Evolutionary conservation across 2,113 vertebrate species (phyloP).

Genomic region (Siniperca knerii): DNA sequence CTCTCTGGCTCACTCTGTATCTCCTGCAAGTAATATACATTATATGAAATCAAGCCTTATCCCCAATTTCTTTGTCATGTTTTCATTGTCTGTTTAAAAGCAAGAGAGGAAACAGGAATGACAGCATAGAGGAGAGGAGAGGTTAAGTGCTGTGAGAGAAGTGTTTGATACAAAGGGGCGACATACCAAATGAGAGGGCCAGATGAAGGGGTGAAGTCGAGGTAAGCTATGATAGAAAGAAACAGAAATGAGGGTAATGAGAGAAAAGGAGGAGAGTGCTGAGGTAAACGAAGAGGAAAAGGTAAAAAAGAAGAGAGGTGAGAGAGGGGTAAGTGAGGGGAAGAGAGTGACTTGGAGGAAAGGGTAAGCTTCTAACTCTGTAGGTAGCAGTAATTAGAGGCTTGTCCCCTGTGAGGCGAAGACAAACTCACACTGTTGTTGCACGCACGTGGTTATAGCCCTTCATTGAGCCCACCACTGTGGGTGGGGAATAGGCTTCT

Average conservation of each 20-base stretch:
- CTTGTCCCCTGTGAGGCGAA: conserved; percentile 63
- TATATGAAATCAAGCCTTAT: not conserved
- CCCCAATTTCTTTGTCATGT: not conserved
- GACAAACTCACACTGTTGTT: conserved; percentile 54
- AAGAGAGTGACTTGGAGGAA: conserved; percentile 58
- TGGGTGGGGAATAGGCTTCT: conserved; percentile 48
- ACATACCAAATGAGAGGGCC: not conserved
- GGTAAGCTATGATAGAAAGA: conserved; percentile 28
- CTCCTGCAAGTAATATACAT: not conserved
- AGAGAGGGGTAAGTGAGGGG: conserved; percentile 47
- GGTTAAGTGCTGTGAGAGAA: conserved; percentile 50
- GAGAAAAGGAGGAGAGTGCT: conserved; percentile 4
- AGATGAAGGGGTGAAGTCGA: conserved; percentile 38
- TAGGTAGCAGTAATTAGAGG: conserved; percentile 72
- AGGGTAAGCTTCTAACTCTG: conserved; percentile 63
- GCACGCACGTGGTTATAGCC: conserved; percentile 52
- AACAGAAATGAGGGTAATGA: conserved; percentile 33
- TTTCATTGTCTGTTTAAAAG: not conserved
- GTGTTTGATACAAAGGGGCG: conserved; percentile 26
- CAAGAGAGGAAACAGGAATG: conserved; percentile 3
- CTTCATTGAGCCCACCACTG: conserved; percentile 40
- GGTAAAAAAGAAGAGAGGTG: conserved; percentile 28
- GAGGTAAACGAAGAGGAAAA: conserved; percentile 31
- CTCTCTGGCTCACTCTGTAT: not conserved
- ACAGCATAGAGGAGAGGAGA: not conserved